A percentile compares a stretch with the other conserved stretches of the same genome.
These are phyloP conservation scores for Coryphaenoides rupestris DNA, from an alignment of 2,113 vertebrate genomes.

Conservation along the genomic window DNA sequence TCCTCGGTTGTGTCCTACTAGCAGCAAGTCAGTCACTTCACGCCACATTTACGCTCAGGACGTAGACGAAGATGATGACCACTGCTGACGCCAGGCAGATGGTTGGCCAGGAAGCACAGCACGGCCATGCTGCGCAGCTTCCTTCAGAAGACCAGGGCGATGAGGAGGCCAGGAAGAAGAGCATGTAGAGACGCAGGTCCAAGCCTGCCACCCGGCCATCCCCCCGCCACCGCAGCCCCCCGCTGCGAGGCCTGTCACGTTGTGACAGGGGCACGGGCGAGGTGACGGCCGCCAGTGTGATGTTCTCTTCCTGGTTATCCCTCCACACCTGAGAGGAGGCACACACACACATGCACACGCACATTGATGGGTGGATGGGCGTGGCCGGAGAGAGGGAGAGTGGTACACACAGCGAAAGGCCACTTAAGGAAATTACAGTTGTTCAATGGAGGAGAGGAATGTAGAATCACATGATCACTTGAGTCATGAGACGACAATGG, in stretches of 20 bases:
- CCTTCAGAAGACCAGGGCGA: constrained; percentile 81
- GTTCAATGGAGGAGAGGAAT: no score
- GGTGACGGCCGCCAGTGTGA: constrained; percentile 28
- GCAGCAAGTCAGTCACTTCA: not conserved
- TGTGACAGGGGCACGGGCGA: constrained; percentile 6
- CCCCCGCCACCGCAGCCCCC: constrained; percentile 35
- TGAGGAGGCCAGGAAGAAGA: constrained; percentile 80
- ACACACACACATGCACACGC: no score
- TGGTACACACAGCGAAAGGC: no score
- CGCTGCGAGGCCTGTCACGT: constrained; percentile 9
- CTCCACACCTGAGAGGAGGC: constrained; percentile 72
- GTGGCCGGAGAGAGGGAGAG: no score
- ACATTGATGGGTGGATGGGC: no score
- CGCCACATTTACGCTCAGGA: constrained; percentile 71
- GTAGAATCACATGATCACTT: no score
- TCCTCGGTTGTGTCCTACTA: no score
- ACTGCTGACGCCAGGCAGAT: constrained; percentile 83
- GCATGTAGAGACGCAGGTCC: constrained; percentile 84
- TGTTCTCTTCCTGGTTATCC: constrained; percentile 67
- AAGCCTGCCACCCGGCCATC: constrained; percentile 56
- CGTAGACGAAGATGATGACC: constrained; percentile 82
- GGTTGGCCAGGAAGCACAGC: constrained; percentile 79
- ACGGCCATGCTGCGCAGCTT: constrained; percentile 82
- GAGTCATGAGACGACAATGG: no score
- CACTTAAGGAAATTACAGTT: no score